Base-by-base conservation (phyloP, 2,797 vertebrate genomes). In the Tragopan temminckii region DNA sequence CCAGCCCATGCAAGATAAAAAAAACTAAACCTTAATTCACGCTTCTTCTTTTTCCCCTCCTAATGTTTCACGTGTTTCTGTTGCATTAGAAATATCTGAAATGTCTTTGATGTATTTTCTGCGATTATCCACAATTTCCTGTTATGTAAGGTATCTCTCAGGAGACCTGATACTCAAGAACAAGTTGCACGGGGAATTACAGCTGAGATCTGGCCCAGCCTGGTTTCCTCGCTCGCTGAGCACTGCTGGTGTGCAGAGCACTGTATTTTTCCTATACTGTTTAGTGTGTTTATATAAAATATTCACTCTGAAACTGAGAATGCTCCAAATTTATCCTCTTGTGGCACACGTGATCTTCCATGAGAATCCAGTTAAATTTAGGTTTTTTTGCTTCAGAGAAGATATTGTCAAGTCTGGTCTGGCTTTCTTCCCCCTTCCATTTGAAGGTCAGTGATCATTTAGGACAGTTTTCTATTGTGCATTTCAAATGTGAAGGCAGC, bases 101-200 rank as follows among this genome's bases (percentile, higher is more conserved):
- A 90, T 59, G 70, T 88, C 93, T 94, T 96, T 92, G 92, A 95
- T 95, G 91, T 89, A 90, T 88, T 96, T 93, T 80, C 55, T 57
- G 62, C 64, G 66, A 59, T 96, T 92, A 95, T 95, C 91, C 83
- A 95, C 91, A 95, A 97, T 96, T 97, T 97, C 94, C 91, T 96
- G 80, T 96, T 93, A 96, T 74, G 94, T 95, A 96, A 91, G 93
- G 78, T 77, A 84, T 93, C 94, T 97, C 94, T 97, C 94, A 75
- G 35, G 87, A 82, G 95, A 59, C 62, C 94, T 95, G 78, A 67
- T 80, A 85, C 94, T 97, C 88, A 96, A 96, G 93, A 96, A 91
- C 87, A 95, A 89, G 94, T 80, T 96, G 93, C 84, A 85, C 2
- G 81, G 91, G 95, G 93, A 96, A 85, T 90, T 94, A 80, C 82